phyloP scores from a whole-genome alignment of 2,797 vertebrate genomes.

The Myiotriccus ornatus region DNA sequence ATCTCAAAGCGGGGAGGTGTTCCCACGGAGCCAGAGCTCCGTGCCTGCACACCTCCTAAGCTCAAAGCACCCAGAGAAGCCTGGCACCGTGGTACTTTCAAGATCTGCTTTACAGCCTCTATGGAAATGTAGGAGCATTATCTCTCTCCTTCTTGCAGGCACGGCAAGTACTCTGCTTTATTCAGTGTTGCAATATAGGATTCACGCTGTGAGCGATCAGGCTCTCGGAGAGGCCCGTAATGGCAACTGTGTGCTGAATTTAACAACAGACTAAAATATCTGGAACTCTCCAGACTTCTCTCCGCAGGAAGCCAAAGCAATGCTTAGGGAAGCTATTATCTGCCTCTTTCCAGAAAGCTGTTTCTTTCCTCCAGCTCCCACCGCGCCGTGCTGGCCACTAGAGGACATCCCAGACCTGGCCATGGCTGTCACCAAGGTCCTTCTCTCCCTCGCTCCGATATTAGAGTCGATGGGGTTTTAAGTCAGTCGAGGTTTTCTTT shows the following conservation, averaged over 20 bases:
- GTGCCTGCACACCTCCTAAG: background rate
- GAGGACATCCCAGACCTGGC: slow-evolving; percentile 44
- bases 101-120: background rate
- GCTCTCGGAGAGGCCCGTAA: background rate
- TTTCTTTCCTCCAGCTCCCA: background rate
- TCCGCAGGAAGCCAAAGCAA: slow-evolving; percentile 4
- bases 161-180: slow-evolving; percentile 1
- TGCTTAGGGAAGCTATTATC: background rate
- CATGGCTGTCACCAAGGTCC: background rate
- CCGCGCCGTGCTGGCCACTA: background rate
- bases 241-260: slow-evolving; percentile 29
- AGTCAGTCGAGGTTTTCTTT: background rate
- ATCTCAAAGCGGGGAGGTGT: background rate
- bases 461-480: background rate
- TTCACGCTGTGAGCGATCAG: slow-evolving; percentile 23
- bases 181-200: background rate
- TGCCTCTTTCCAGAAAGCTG: background rate
- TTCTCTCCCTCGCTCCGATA: background rate
- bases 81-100: background rate
- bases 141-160: background rate
- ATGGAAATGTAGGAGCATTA: background rate
- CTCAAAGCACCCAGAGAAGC: background rate
- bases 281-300: slow-evolving; percentile 44
- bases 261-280: slow-evolving; percentile 47
- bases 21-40: background rate